Evolutionary conservation across 2,113 vertebrate genomes (phyloP).

Genomic region (Synchiropus splendidus): DNA sequence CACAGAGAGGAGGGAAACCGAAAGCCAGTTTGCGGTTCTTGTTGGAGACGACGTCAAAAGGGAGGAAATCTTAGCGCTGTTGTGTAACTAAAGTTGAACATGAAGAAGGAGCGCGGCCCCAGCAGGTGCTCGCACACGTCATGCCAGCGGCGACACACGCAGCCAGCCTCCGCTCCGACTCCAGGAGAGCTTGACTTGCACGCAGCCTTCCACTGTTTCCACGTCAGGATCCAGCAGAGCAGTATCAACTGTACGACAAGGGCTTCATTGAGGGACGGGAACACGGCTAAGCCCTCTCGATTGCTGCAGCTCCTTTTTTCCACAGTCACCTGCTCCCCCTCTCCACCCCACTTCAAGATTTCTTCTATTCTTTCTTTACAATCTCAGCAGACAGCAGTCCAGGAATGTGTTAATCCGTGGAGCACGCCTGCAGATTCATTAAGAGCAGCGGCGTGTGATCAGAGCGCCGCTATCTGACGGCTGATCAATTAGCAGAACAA

Average conservation of each 20-base stretch:
- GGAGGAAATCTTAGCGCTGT: no score
- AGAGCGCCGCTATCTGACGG: constrained; percentile 46
- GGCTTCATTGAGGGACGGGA: constrained; percentile 41
- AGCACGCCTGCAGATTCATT: constrained; percentile 74
- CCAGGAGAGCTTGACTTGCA: no score
- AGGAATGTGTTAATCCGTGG: constrained; percentile 82
- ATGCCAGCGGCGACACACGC: no score
- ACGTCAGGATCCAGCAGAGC: constrained; percentile 34
- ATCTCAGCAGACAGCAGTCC: constrained; percentile 69
- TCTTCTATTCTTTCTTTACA: constrained; percentile 41
- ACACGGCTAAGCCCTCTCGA: constrained; percentile 32
- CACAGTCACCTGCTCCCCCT: constrained; percentile 30
- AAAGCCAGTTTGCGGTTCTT: no score
- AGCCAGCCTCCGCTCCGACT: no score
- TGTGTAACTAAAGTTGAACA: no score
- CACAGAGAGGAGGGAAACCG: no score
- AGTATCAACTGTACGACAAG: constrained; percentile 33
- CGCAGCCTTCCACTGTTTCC: constrained; percentile 33
- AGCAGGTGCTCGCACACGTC: no score
- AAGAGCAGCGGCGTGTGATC: constrained; percentile 73
- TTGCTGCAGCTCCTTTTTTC: constrained; percentile 28
- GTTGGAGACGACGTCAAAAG: no score
- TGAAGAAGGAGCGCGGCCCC: no score
- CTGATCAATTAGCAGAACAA: constrained; percentile 73
- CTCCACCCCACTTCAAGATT: constrained; percentile 6